Evolutionary conservation across 2,888 invertebrate genomes (phyloP).

Genomic region (Cataglyphis altisquamis): DNA sequence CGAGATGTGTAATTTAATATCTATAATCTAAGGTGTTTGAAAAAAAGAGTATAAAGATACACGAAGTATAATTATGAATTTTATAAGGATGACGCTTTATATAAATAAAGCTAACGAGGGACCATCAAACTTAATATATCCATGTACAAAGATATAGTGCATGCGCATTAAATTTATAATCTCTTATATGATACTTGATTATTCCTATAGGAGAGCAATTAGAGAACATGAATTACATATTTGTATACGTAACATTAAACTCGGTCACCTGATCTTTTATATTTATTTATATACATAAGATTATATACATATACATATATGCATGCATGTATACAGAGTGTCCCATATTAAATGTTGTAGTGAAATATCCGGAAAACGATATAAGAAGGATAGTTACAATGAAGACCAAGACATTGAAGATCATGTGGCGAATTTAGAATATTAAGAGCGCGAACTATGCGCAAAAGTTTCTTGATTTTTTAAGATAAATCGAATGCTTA

Average conservation of each 20-base stretch:
- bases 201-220: neutral
- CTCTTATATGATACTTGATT: constrained; percentile 21
- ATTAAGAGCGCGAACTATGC: neutral
- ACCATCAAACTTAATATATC: constrained; percentile 44
- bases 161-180: neutral
- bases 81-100: neutral
- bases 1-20: neutral
- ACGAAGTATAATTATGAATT: neutral
- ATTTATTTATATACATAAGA: neutral
- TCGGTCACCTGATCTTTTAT: neutral
- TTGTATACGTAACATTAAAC: constrained; percentile 1
- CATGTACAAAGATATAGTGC: constrained; percentile 11
- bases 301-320: neutral
- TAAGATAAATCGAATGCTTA: neutral
- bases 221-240: neutral
- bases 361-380: neutral
- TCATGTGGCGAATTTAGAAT: neutral
- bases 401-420: neutral
- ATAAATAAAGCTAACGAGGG: constrained; percentile 33
- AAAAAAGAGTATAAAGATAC: constrained; percentile 30
- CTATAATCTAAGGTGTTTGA: constrained; percentile 46
- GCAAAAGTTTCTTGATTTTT: constrained; percentile 8
- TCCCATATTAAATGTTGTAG: neutral
- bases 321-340: neutral
- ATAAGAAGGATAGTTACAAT: neutral